These are phyloP conservation scores for Drosophila auraria DNA, from an alignment of 1,140 invertebrate genomes.

Conservation along the genomic window DNA sequence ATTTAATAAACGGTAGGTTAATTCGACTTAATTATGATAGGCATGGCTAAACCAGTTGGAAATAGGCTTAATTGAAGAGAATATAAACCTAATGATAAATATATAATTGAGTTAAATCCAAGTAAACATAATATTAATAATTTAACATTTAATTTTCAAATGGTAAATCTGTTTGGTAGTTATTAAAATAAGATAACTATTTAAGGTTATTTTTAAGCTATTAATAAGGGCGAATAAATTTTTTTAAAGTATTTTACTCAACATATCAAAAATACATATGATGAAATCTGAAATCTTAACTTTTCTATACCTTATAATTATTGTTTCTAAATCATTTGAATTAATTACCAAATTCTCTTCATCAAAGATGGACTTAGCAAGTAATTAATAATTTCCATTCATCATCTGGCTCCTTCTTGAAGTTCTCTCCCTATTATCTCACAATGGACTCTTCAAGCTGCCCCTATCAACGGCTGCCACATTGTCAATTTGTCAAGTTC, in stretches of 20 bases:
- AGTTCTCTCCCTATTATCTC: background rate
- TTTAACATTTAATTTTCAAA: too few species aligned
- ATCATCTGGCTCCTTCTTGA: background rate
- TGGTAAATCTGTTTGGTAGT: too few species aligned
- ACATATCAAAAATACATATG: too few species aligned
- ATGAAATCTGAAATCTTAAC: too few species aligned
- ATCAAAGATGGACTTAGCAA: background rate
- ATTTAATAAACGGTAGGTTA: background rate
- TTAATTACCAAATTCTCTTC: too few species aligned
- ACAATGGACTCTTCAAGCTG: constrained; percentile 14
- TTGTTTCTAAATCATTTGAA: background rate
- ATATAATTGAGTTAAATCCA: background rate
- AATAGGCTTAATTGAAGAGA: background rate
- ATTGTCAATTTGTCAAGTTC: constrained; percentile 63
- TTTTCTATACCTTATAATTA: too few species aligned
- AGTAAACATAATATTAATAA: background rate
- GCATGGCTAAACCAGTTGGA: background rate
- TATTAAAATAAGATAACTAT: too few species aligned
- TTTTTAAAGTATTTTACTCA: too few species aligned
- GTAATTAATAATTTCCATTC: constrained; percentile 21
- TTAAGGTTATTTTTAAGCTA: too few species aligned
- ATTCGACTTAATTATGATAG: background rate
- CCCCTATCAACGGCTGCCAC: constrained; percentile 31
- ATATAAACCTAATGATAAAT: background rate
- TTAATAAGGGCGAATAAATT: too few species aligned